Percentiles rank a stretch among this genome's conserved stretches.
Evolutionary conservation across 2,888 invertebrate genomes (phyloP).

Genomic region (Drosophila yooni): DNA sequence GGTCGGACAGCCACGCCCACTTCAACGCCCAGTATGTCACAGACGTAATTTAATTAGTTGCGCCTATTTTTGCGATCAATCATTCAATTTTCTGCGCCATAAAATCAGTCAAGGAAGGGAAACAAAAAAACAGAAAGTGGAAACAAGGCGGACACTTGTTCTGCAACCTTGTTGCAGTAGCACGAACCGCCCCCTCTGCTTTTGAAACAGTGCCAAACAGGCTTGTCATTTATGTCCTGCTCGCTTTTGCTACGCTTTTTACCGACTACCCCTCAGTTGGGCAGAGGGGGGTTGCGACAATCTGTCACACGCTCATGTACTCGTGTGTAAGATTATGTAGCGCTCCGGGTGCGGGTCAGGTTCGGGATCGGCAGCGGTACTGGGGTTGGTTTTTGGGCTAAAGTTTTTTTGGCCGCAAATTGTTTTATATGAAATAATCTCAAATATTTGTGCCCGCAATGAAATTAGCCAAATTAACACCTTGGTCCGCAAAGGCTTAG

Average conservation of each 20-base stretch:
- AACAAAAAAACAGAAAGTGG: constrained; percentile 23
- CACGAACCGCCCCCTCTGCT: constrained; percentile 19
- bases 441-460: constrained; percentile 76
- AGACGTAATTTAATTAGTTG: constrained; percentile 83
- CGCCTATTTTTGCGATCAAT: constrained; percentile 83
- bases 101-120: constrained; percentile 63
- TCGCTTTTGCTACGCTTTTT: constrained; percentile 59
- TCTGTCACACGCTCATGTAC: constrained; percentile 66
- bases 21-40: constrained; percentile 53
- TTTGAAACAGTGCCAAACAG: constrained; percentile 38
- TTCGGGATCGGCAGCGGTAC: neutral
- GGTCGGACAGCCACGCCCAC: constrained; percentile 65
- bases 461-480: constrained; percentile 80
- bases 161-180: constrained; percentile 48
- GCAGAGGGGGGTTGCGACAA: constrained; percentile 35
- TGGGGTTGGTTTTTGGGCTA: constrained; percentile 29
- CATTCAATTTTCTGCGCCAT: constrained; percentile 84
- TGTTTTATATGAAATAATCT: constrained; percentile 73
- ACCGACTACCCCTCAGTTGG: constrained; percentile 23
- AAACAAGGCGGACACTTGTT: constrained; percentile 53
- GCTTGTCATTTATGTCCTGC: constrained; percentile 62
- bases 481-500: constrained; percentile 70
- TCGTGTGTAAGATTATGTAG: constrained; percentile 41
- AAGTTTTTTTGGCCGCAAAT: constrained; percentile 59
- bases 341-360: constrained; percentile 6